Conservation (phyloP, 1,140 invertebrate species). For the Oreohelix idahoensis region DNA sequence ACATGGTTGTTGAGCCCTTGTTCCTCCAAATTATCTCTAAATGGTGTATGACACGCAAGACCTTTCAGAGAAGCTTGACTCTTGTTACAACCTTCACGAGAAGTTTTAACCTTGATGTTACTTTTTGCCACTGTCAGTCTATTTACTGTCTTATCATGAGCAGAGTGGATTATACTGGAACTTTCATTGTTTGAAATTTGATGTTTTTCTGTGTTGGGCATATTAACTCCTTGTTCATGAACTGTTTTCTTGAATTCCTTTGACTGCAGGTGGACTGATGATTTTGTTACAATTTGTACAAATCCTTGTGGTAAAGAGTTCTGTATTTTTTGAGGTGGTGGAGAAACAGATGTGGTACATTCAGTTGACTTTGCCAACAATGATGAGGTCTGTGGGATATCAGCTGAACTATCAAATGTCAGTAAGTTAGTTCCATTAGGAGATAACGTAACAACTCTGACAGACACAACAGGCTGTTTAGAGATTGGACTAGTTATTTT, state of each 20-base stretch:
- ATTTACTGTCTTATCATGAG: background rate
- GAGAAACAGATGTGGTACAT: too few relatives aligned
- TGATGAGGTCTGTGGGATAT: background rate
- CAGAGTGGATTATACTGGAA: background rate
- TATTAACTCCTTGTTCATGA: background rate
- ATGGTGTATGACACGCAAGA: background rate
- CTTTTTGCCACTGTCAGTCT: background rate
- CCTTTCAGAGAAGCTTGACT: background rate
- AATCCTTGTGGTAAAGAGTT: background rate
- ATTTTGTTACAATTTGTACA: background rate
- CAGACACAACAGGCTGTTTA: slow-evolving; percentile 1
- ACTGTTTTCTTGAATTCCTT: background rate
- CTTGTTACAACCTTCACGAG: background rate
- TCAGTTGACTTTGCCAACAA: background rate
- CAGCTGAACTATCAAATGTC: slow-evolving; percentile 11
- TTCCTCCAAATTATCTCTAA: background rate
- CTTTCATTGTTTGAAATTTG: background rate
- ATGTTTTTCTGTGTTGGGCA: background rate
- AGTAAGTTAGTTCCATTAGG: slow-evolving; percentile 26
- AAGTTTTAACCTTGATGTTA: background rate
- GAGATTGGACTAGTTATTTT: background rate
- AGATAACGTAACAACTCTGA: slow-evolving; percentile 25
- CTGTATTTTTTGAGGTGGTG: background rate
- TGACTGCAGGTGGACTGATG: background rate
- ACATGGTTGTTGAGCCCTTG: background rate